A percentile compares a stretch with the other conserved stretches of the same genome.
phyloP scores from a whole-genome alignment of 2,888 invertebrate genomes.

The Aleiodes alternator region DNA sequence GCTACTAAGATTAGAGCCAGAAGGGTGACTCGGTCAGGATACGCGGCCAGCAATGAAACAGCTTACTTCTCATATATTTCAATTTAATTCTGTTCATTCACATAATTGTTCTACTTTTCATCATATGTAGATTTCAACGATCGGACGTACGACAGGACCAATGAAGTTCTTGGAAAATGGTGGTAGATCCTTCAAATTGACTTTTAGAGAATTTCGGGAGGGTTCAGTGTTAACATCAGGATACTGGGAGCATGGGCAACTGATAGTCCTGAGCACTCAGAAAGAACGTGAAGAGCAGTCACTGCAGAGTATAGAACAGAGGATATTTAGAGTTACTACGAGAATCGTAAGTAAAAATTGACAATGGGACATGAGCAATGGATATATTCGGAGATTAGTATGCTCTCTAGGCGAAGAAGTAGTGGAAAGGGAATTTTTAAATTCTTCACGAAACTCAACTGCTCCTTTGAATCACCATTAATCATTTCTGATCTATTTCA shows the following conservation, averaged over 20 bases:
- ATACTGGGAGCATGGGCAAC: conserved; percentile 71
- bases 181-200: conserved; percentile 80
- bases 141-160: conserved; percentile 78
- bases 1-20: too few species aligned
- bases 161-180: conserved; percentile 83
- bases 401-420: too few species aligned
- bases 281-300: conserved; percentile 74
- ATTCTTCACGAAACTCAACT: too few species aligned
- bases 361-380: too few species aligned
- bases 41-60: too few species aligned
- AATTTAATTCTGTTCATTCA: too few species aligned
- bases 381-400: too few species aligned
- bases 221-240: conserved; percentile 78
- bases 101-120: too few species aligned
- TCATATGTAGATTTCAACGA: conserved; percentile 44
- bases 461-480: too few species aligned
- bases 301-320: conserved; percentile 76
- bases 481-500: neutral
- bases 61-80: too few species aligned
- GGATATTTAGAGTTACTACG: conserved; percentile 76
- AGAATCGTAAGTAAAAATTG: conserved; percentile 64
- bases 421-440: too few species aligned
- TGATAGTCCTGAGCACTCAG: conserved; percentile 62
- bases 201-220: conserved; percentile 81
- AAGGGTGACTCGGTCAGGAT: too few species aligned